Conservation (phyloP, 1,140 invertebrate species). For the Drosophila athabasca region DNA sequence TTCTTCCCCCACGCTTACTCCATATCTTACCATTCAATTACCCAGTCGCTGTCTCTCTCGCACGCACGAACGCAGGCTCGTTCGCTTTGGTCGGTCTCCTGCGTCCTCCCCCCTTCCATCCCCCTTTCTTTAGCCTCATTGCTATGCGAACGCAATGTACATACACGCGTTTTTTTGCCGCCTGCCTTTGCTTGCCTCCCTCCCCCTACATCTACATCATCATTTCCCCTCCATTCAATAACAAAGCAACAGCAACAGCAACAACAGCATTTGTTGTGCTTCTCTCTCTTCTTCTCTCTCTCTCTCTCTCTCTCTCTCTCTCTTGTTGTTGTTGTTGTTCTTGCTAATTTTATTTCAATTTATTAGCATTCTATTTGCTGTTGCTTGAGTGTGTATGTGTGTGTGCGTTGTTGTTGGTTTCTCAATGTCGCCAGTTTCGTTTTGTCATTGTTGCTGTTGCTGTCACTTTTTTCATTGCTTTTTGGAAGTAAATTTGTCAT, state of each 20-base stretch:
- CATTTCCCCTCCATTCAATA: slow-evolving; percentile 25
- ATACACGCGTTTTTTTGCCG: slow-evolving; percentile 53
- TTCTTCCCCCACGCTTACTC: too few relatives aligned
- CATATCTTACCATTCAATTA: too few relatives aligned
- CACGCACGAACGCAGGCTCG: too few relatives aligned
- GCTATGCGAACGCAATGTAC: slow-evolving; percentile 27
- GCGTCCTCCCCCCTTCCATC: not conserved
- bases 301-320: slow-evolving; percentile 8
- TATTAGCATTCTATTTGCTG: slow-evolving; percentile 61
- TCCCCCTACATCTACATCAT: not conserved
- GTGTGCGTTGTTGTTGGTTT: slow-evolving; percentile 31
- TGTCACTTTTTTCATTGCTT: slow-evolving; percentile 40
- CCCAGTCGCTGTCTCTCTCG: too few relatives aligned
- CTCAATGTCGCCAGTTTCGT: slow-evolving; percentile 60
- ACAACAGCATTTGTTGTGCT: slow-evolving; percentile 48
- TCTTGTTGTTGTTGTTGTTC: slow-evolving; percentile 30
- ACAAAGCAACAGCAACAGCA: slow-evolving; percentile 17
- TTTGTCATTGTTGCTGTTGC: slow-evolving; percentile 28
- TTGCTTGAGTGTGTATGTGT: not conserved
- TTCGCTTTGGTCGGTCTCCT: not conserved
- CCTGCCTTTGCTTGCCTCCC: not conserved
- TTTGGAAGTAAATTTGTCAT: slow-evolving; percentile 64
- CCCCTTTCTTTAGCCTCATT: not conserved
- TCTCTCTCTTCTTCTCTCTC: slow-evolving; percentile 4
- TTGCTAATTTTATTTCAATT: slow-evolving; percentile 66